Evolutionary conservation across 1,140 invertebrate genomes (phyloP).

Genomic region (Drosophila subpulchrella): DNA sequence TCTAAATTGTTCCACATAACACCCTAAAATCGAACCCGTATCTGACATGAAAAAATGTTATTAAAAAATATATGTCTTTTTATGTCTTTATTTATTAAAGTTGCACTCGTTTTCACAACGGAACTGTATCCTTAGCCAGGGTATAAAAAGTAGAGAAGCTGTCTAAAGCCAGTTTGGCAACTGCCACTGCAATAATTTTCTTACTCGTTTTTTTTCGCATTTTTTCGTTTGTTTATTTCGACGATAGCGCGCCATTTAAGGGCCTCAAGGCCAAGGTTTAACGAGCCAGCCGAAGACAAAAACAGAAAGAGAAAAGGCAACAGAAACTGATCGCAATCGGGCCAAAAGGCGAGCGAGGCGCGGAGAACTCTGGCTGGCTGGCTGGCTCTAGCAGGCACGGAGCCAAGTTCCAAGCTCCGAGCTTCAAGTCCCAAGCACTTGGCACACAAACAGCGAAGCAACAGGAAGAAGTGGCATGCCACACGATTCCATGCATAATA

Average conservation of each 20-base stretch:
- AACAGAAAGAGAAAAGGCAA: constrained; percentile 48
- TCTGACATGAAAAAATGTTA: too few species aligned
- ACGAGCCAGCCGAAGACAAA: constrained; percentile 50
- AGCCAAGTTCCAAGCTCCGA: constrained; percentile 25
- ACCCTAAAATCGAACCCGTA: too few species aligned
- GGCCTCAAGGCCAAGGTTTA: constrained; percentile 84
- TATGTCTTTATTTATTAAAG: background rate
- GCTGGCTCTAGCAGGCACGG: constrained; percentile 16
- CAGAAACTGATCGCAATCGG: constrained; percentile 67
- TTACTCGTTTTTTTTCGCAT: constrained; percentile 7
- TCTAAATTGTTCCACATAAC: too few species aligned
- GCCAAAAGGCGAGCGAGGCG: constrained; percentile 14
- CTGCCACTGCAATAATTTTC: constrained; percentile 51
- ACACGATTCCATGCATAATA: constrained; percentile 76
- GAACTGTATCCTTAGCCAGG: constrained; percentile 2
- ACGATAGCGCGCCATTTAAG: constrained; percentile 74
- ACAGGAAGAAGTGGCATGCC: constrained; percentile 64
- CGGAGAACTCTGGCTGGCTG: constrained; percentile 5
- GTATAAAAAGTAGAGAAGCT: constrained; percentile 9
- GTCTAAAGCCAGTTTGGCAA: constrained; percentile 48
- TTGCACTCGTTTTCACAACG: background rate
- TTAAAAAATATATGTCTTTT: too few species aligned
- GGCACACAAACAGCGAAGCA: constrained; percentile 39
- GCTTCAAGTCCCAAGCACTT: constrained; percentile 18
- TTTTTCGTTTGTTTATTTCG: constrained; percentile 24